Base-by-base conservation (phyloP, 2,797 vertebrate genomes). In the Darevskia nairensis region DNA sequence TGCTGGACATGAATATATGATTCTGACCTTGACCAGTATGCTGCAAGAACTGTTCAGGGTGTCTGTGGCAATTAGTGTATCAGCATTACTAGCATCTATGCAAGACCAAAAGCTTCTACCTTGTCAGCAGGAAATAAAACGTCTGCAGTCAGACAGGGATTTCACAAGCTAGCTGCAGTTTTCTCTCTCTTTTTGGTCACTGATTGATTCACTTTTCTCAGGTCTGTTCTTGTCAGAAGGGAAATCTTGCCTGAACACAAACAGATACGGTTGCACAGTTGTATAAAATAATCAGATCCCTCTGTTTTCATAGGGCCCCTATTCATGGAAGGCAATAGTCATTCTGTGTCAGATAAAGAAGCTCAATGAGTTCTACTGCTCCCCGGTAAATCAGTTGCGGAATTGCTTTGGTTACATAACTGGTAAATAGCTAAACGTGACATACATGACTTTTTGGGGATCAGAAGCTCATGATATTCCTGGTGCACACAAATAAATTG, bases 161-260 rank as follows among this genome's bases (percentile, higher is more conserved):
- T 76, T 71, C 29, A 21, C 29, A 29, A 25, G 9, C 9, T 64
- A 79, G 35, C 50, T 78, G 23, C 21, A 27, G n/a, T 59, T 61
- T n/a, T 79, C 59, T 21, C 59, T 61, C 59, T 64, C 21, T 61
- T 2, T 61, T 6, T 64, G 13, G 27, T 81, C 13, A 83, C 32
- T 83, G 80, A 83, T 35, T 64, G 66, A 89, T 82, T 78, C 50
- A 66, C 32, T 61, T 8, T 83, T 55, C 46, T 76, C 5, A 21
- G 8, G n/a, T 80, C 69, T 89, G 55, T 85, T 74, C 46, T 84
- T 89, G 69, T 75, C 69, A 89, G 32, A 23, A 69, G 21, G 41
- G 29, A 82, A 82, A 89, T 89, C 29, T 78, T 89, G 79, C 32
- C 35, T 86, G 46, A 61, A 64, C 29, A 29, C 81, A 83, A 88